These are phyloP conservation scores for Menidia menidia DNA, from an alignment of 2,797 vertebrate genomes.

Conservation along the genomic window DNA sequence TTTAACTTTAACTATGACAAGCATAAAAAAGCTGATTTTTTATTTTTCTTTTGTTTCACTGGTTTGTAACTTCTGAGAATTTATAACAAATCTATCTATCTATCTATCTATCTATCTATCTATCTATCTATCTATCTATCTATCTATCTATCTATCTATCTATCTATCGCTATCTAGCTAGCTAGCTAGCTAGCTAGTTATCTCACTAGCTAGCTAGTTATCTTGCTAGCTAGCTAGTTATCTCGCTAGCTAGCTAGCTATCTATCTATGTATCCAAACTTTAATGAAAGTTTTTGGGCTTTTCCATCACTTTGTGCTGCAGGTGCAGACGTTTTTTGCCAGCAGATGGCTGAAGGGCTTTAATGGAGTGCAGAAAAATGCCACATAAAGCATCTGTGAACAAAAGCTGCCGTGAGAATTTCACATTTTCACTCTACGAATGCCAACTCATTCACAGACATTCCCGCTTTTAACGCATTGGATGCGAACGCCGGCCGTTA, in stretches of 20 bases:
- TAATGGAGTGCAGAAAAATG: background rate
- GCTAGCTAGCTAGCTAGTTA: too few species aligned
- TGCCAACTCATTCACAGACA: background rate
- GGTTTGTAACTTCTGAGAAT: too few species aligned
- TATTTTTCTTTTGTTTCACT: too few species aligned
- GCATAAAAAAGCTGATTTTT: too few species aligned
- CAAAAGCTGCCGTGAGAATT: background rate
- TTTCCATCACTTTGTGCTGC: background rate
- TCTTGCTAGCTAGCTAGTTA: background rate
- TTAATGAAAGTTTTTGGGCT: background rate
- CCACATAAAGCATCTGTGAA: background rate
- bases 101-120: too few species aligned
- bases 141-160: too few species aligned
- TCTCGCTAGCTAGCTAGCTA: too few species aligned
- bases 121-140: too few species aligned
- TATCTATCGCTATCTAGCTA: too few species aligned
- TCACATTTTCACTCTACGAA: background rate
- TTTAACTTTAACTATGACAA: too few species aligned
- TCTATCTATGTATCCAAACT: background rate
- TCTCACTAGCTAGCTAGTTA: background rate
- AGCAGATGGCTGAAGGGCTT: background rate
- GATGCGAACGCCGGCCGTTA: background rate
- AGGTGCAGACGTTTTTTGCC: constrained; percentile 2
- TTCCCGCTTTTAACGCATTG: background rate
- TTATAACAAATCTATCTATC: too few species aligned